A percentile compares a stretch with the other conserved stretches of the same genome.
Conservation (phyloP, 2,888 invertebrate species). For the Hesperia comma region DNA sequence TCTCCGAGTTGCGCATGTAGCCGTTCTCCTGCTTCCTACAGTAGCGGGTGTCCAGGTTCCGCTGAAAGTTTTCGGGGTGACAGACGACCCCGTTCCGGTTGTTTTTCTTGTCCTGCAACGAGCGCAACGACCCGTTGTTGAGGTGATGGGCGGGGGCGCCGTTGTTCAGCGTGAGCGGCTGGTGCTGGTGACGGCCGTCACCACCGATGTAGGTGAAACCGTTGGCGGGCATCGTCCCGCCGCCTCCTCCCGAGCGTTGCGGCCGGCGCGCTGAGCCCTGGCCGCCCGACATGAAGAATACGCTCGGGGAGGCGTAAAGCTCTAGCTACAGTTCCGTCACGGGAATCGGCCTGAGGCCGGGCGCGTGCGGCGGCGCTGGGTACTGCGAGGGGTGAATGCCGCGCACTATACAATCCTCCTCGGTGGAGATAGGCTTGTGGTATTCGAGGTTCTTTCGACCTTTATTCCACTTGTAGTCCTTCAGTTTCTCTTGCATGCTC, state of each 20-base stretch:
- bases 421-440: conserved; percentile 93
- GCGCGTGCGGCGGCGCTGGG: conserved; percentile 77
- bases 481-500: conserved; percentile 91
- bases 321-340: conserved; percentile 98
- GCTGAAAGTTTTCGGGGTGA: conserved; percentile 80
- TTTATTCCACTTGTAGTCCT: conserved; percentile 92
- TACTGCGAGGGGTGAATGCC: conserved; percentile 84
- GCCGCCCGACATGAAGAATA: conserved; percentile 89
- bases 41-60: conserved; percentile 79
- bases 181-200: conserved; percentile 81
- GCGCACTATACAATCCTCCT: conserved; percentile 92
- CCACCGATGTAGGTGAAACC: conserved; percentile 91
- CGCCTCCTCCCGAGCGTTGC: conserved; percentile 77
- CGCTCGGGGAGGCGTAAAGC: conserved; percentile 95
- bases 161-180: conserved; percentile 79
- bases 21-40: conserved; percentile 81
- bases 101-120: conserved; percentile 77
- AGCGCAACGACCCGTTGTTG: conserved; percentile 80
- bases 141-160: conserved; percentile 78
- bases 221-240: conserved; percentile 86
- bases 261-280: conserved; percentile 80
- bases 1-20: conserved; percentile 76
- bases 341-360: conserved; percentile 88
- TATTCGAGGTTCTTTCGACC: conserved; percentile 93
- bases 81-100: conserved; percentile 75